Evolutionary conservation across 2,113 vertebrate species (phyloP), one percentile per base, ranked within the genome.

Genomic region (Capreolus pygargus): DNA sequence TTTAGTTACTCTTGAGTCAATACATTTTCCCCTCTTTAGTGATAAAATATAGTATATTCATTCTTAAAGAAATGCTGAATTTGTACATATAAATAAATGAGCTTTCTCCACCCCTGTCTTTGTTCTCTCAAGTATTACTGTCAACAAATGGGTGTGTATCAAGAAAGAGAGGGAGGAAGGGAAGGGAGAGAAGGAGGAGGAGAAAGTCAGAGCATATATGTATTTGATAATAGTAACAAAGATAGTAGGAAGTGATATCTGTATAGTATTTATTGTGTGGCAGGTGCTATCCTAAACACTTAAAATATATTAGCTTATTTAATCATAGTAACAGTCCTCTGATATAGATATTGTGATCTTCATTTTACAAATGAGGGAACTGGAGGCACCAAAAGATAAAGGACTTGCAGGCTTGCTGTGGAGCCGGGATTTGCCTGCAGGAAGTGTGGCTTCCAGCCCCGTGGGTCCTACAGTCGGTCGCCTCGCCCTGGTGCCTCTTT

Each of bases 41-140:
- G 50, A 79, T 93, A 84, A 85, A 83, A 91, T 39, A 52, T 43
- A 86, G 6, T 50, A 45, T 78, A 60, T 92, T 94, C 47, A 36
- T 93, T 82, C 47, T 91, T 88, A 27, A 74, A 60, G 54, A 89
- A 76, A 60, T 90, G 58, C 47, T 50, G 52, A 67, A 15, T 94
- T 90, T 94, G 27, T 67, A 39, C 11, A n/a, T 88, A 4, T 39
- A 55, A 19, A 4, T 45, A 55, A 19, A 25, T n/a, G 87, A 85
- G 64, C 33, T 83, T 28, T 81, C 64, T 82, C 79, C 13, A 19
- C 21, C 17, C 10, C 30, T 52, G 70, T 82, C 70, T 95, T 74
- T 11, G 6, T 81, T 96, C 15, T 45, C 14, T 85, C 19, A 25
- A 30, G 67, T 94, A 83, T 50, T 54, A 76, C 39, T 47, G 16